Conservation (phyloP, 2,797 vertebrate species). For the Ctenochaetus hawaiiensis region DNA sequence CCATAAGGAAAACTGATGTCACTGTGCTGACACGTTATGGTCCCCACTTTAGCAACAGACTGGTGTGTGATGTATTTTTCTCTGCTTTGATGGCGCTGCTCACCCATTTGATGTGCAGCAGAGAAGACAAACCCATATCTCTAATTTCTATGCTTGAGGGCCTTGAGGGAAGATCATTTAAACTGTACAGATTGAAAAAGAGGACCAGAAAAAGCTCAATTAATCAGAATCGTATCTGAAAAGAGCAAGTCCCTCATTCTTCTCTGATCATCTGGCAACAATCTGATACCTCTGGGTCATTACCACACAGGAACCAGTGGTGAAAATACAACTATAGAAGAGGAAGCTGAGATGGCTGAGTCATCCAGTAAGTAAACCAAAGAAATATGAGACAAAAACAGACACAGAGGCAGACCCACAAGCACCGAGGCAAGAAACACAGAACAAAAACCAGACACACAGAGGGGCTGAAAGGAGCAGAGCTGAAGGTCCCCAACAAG, state of each 20-base stretch:
- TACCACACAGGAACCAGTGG: constrained; percentile 29
- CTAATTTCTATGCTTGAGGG: constrained; percentile 21
- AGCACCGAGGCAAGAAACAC: constrained; percentile 2
- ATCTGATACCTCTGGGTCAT: constrained; percentile 27
- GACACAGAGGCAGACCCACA: constrained; percentile 22
- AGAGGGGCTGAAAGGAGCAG: constrained; percentile 9
- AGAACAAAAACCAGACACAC: constrained; percentile 2
- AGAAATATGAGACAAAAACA: constrained; percentile 45
- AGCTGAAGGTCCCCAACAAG: constrained; percentile 21
- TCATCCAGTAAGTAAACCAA: constrained; percentile 34
- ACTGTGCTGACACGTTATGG: constrained; percentile 31
- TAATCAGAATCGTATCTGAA: background rate
- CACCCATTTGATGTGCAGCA: constrained; percentile 30
- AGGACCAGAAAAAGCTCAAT: background rate
- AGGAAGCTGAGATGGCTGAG: constrained; percentile 51
- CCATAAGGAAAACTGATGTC: constrained; percentile 52
- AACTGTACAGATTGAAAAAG: constrained; percentile 6
- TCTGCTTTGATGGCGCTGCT: constrained; percentile 31
- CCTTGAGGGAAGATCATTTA: background rate
- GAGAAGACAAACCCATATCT: constrained; percentile 42
- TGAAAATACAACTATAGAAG: constrained; percentile 33
- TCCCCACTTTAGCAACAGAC: constrained; percentile 34
- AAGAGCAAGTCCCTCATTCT: constrained; percentile 21
- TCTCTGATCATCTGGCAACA: constrained; percentile 23
- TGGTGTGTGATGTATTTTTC: constrained; percentile 40